These are phyloP conservation scores for mouse (Mus musculus) DNA, from an alignment of 2,113 vertebrate genomes.

Conservation along the genomic window DNA sequence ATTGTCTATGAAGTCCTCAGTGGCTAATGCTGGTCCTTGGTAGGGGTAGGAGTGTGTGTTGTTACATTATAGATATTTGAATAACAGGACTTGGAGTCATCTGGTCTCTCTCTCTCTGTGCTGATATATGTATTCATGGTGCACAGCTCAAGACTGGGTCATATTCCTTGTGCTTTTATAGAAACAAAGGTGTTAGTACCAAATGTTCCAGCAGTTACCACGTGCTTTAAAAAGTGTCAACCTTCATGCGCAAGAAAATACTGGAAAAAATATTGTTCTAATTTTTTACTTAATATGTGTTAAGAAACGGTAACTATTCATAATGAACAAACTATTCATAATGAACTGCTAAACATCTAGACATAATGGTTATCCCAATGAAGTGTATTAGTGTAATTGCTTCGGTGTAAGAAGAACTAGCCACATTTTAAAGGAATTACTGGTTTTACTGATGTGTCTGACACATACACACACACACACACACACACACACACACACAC, in stretches of 20 bases:
- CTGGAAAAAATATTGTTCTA: not conserved
- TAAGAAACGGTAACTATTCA: not conserved
- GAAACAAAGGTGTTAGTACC: not conserved
- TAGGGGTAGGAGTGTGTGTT: not conserved
- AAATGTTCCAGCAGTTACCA: not conserved
- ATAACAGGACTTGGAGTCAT: not conserved
- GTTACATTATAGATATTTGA: not conserved
- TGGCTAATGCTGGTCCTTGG: not conserved
- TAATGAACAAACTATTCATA: not conserved
- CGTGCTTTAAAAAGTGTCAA: not conserved
- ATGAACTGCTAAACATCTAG: not conserved
- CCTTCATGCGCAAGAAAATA: not conserved
- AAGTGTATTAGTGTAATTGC: not conserved
- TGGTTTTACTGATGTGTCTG: not conserved
- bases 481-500: too few relatives aligned
- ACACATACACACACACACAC: too few relatives aligned
- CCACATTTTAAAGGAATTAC: not conserved
- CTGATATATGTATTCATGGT: not conserved
- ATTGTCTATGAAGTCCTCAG: not conserved
- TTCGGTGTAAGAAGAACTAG: not conserved
- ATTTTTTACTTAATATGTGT: not conserved
- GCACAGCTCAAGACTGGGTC: not conserved
- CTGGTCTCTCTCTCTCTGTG: not conserved
- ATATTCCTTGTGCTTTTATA: not conserved
- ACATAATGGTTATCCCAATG: not conserved